Evolutionary conservation across 1,140 invertebrate genomes (phyloP).

Genomic region (Stenopsyche tienmushanensis): DNA sequence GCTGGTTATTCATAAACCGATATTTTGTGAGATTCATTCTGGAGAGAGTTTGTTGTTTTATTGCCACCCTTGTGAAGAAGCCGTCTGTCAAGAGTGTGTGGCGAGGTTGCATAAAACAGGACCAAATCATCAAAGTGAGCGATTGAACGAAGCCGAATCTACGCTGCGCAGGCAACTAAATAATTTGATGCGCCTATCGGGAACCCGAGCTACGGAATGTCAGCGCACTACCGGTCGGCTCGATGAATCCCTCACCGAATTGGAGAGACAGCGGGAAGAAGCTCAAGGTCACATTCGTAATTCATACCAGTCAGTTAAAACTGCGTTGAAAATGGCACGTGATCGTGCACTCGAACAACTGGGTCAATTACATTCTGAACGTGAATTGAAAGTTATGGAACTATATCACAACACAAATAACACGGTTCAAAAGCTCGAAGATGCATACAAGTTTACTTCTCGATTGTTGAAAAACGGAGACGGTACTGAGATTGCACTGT

Average conservation of each 20-base stretch:
- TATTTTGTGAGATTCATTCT: slow-evolving; percentile 74
- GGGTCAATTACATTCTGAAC: slow-evolving; percentile 76
- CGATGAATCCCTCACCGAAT: slow-evolving; percentile 76
- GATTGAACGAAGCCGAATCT: slow-evolving; percentile 71
- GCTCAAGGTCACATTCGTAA: slow-evolving; percentile 84
- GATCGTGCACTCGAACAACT: slow-evolving; percentile 76
- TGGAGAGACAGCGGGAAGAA: slow-evolving; percentile 82
- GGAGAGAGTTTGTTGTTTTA: slow-evolving; percentile 80
- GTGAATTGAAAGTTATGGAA: slow-evolving; percentile 87
- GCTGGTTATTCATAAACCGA: slow-evolving; percentile 75
- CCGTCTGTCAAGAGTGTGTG: slow-evolving; percentile 81
- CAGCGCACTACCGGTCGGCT: slow-evolving; percentile 71
- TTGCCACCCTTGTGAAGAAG: slow-evolving; percentile 79
- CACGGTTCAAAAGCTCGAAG: slow-evolving; percentile 77
- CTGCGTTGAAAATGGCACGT: slow-evolving; percentile 74
- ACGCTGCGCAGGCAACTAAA: slow-evolving; percentile 74
- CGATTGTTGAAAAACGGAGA: slow-evolving; percentile 79
- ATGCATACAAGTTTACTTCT: slow-evolving; percentile 80
- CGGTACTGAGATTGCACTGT: slow-evolving; percentile 76
- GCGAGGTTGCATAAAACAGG: slow-evolving; percentile 75
- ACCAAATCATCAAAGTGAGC: slow-evolving; percentile 75
- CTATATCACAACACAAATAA: slow-evolving; percentile 78
- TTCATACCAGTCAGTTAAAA: slow-evolving; percentile 81
- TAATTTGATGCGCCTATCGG: slow-evolving; percentile 69
- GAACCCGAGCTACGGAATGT: slow-evolving; percentile 71